Evolutionary conservation across 1,140 invertebrate genomes (phyloP).

Genomic region (Chrysoperla carnea): DNA sequence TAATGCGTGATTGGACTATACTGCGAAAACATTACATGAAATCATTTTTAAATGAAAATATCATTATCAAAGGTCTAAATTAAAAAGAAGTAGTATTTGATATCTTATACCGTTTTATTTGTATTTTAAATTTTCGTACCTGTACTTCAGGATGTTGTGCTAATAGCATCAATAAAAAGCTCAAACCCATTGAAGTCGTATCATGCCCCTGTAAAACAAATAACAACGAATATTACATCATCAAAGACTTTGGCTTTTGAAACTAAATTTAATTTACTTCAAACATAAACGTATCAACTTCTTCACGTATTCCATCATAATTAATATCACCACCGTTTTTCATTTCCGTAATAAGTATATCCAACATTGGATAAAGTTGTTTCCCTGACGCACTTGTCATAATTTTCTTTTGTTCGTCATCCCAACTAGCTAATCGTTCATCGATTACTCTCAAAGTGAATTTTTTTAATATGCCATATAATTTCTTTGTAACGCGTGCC

Average conservation of each 20-base stretch:
- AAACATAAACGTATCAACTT: conserved; percentile 62
- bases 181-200: conserved; percentile 21
- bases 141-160: conserved; percentile 17
- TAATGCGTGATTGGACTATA: too few relatives aligned
- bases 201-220: conserved; percentile 22
- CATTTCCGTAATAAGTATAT: conserved; percentile 41
- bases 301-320: conserved; percentile 46
- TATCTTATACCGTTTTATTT: too few relatives aligned
- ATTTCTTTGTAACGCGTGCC: not conserved
- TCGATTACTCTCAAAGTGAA: not conserved
- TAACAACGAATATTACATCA: not conserved
- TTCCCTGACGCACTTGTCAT: conserved; percentile 11
- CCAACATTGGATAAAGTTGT: conserved; percentile 43
- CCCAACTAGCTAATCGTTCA: not conserved
- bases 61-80: too few relatives aligned
- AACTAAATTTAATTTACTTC: conserved; percentile 12
- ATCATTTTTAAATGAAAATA: too few relatives aligned
- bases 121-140: conserved; percentile 6
- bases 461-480: not conserved
- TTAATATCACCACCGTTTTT: conserved; percentile 26
- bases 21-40: too few relatives aligned
- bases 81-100: too few relatives aligned
- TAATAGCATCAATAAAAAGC: conserved; percentile 19
- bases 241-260: not conserved
- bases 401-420: not conserved